Base-by-base conservation (phyloP, 2,113 vertebrate genomes). In the Neofelis nebulosa region DNA sequence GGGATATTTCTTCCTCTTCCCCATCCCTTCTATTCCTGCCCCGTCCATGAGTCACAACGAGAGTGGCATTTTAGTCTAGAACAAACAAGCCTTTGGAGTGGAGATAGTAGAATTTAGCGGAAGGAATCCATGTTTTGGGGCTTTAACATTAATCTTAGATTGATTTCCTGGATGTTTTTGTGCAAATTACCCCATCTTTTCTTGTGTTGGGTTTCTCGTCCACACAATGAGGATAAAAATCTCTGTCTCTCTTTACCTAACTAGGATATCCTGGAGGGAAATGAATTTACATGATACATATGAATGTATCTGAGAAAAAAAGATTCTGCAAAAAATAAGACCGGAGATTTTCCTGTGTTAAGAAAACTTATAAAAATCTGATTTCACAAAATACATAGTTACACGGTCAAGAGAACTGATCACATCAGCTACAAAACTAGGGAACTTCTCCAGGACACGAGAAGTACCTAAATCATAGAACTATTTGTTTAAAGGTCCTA, bases 271-370 rank as follows among this genome's bases (percentile, higher is more conserved):
- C 25, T 76, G 15, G 52, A 89, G 57, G 9, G 23, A 95, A 63
- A 73, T 73, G 21, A 57, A 92, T 78, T 92, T 80, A 90, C 41
- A 76, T 95, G 61, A 31, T 5, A 41, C 14, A 79, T 55, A 4
- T 33, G 1, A 80, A 94, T 80, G 4, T 89, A 10, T 74, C 36
- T 84, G 23, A 92, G 65, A 82, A 63, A 66, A 73, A 93, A 89
- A 78, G 16, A 57, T 41, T 74, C 41, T 79, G n/a, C 15, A 76
- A 96, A 95, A 87, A 85, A 57, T 36, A 63, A 87, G 25, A 83
- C 11, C n/a, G 8, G 12, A 50, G 4, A 4, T 45, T 57, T 93
- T 82, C 25, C 38, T 4, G n/a, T 85, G 19, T 87, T 92, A 86
- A 93, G 15, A 95, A 93, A 85, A 71, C 4, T 80, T 63, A 38